Conservation (phyloP, 2,888 invertebrate species). For the Scaptomyza cyrtandrae region DNA sequence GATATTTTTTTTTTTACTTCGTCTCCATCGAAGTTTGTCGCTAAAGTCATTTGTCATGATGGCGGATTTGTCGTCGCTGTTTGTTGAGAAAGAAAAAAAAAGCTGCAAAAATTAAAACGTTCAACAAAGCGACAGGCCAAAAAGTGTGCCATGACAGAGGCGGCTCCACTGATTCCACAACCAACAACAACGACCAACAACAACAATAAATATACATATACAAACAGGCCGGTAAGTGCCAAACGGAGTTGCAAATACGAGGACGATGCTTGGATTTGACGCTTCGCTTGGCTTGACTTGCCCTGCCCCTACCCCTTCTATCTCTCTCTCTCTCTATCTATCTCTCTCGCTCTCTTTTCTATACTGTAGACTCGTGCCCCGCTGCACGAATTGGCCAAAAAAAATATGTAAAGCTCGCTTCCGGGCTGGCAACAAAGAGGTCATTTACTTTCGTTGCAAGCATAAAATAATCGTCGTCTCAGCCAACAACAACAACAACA, state of each 20-base stretch:
- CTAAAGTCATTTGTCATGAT: conserved; percentile 73
- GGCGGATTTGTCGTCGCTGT: conserved; percentile 7
- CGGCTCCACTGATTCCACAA: conserved; percentile 17
- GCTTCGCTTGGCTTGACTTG: conserved; percentile 55
- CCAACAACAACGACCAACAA: conserved; percentile 6
- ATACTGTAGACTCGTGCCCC: conserved; percentile 59
- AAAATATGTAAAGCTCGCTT: conserved; percentile 54
- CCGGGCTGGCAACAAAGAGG: conserved; percentile 71
- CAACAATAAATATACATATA: background rate
- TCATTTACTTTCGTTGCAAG: conserved; percentile 77
- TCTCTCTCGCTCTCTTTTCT: background rate
- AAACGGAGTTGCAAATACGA: conserved; percentile 65
- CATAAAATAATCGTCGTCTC: conserved; percentile 71
- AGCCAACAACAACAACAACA: conserved; percentile 46
- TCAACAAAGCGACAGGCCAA: conserved; percentile 52
- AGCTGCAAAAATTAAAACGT: conserved; percentile 60
- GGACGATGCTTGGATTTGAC: conserved; percentile 67
- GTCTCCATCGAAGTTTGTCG: conserved; percentile 59
- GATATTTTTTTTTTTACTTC: conserved; percentile 1
- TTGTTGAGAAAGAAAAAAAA: conserved; percentile 4
- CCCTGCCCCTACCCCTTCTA: background rate
- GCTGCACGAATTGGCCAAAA: conserved; percentile 62
- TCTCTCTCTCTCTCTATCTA: conserved; percentile 1
- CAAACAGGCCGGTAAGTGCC: conserved; percentile 49
- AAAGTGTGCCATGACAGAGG: conserved; percentile 70